A percentile compares a stretch with the other conserved stretches of the same genome.
Evolutionary conservation across 2,113 vertebrate genomes (phyloP).

Genomic region (Zapornia atra): DNA sequence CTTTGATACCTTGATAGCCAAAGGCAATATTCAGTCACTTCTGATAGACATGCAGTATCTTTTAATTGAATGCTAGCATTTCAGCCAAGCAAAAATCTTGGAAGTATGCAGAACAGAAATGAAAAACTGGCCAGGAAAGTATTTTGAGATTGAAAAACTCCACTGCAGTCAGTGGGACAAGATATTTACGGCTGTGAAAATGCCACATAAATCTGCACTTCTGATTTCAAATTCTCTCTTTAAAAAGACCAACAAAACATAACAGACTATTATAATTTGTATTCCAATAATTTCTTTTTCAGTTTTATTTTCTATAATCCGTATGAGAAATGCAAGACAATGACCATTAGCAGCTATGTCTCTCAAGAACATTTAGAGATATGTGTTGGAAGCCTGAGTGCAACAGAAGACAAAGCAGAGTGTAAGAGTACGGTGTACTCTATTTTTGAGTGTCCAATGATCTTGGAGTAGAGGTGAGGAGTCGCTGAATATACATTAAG

Average conservation of each 20-base stretch:
- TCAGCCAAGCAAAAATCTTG: neutral
- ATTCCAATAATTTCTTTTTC: neutral
- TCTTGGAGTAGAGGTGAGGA: neutral
- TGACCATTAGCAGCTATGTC: neutral
- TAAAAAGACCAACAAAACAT: neutral
- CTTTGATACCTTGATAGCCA: neutral
- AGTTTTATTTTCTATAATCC: neutral
- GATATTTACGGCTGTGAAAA: neutral
- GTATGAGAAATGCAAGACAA: neutral
- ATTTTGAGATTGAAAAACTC: neutral
- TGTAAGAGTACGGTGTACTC: accelerated
- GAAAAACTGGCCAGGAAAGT: neutral
- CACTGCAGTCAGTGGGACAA: neutral
- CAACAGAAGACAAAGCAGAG: neutral
- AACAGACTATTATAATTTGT: neutral
- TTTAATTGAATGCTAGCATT: neutral
- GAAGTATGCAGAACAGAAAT: neutral
- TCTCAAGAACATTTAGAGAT: neutral
- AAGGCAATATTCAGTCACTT: neutral
- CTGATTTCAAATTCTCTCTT: neutral
- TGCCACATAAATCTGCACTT: neutral
- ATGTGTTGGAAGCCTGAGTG: neutral
- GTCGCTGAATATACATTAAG: neutral
- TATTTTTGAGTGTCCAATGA: neutral
- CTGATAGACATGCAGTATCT: neutral